Base-by-base conservation (phyloP, 2,888 invertebrate genomes). In the Epinotia demarniana region DNA sequence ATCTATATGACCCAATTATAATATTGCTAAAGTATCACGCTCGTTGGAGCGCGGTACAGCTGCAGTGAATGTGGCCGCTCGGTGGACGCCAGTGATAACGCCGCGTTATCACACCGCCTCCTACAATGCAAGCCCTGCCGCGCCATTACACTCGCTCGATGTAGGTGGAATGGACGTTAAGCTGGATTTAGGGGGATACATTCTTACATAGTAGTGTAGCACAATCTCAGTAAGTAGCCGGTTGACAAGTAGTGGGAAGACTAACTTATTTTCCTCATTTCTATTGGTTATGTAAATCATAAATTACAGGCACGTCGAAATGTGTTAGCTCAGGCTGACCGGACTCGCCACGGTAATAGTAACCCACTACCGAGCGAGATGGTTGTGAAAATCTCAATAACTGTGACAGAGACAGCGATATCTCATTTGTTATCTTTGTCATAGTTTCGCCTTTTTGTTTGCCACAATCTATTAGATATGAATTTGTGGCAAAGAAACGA, bases 21-120 rank as follows among this genome's bases (percentile, higher is more conserved):
- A 33, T 23, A 18, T 13, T 18, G 11, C 46, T 60, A 66, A 85
- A 85, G 80, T 84, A 89, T 80, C 86, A 89, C 88, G 63, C 74
- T 1, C 0, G 0, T 0, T 76, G n/a, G 5, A 33, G 77, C 81
- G 82, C 55, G 60, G 81, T 88, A 81, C 55, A 81, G 53, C 79
- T 81, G 82, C 81, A 87, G 92, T 92, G 92, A 93, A 92, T 92
- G 93, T 93, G 90, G 90, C 84, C 86, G 89, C 89, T 89, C 85
- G 86, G 89, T 88, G 90, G 90, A 87, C 90, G 86, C 90, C 90
- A 86, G 89, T 92, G 92, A 92, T 92, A 92, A 92, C 85, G 84
- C 84, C 81, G 81, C 82, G 89, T 91, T 92, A 92, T 93, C 92
- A 92, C 77, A 77, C 77, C 84, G 81, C 81, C 75, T 80, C 80